Percentiles rank a stretch among this genome's conserved stretches.
Conservation (phyloP, 1,140 invertebrate genomes). For the Piezodorus guildinii region DNA sequence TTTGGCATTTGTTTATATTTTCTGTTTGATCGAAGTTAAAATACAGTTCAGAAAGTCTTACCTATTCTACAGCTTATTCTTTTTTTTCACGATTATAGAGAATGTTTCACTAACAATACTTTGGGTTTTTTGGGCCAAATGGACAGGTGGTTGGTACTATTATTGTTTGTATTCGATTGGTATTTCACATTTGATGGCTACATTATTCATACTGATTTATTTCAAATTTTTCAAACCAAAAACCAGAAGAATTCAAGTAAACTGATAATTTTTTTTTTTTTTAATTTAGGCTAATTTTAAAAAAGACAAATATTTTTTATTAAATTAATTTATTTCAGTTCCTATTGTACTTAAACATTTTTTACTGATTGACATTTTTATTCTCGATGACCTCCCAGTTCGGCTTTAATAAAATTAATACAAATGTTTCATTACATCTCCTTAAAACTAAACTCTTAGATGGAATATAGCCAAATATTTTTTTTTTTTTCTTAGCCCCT, state of each 20-base stretch:
- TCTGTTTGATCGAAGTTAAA: constrained; percentile 25
- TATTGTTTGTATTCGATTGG: constrained; percentile 19
- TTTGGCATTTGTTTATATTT: constrained; percentile 18
- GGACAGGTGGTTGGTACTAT: constrained; percentile 21
- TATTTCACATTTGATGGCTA: constrained; percentile 17
- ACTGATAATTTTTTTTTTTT: not conserved
- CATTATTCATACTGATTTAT: constrained; percentile 21
- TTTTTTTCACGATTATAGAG: constrained; percentile 17
- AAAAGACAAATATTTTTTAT: too few species aligned
- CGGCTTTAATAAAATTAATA: too few species aligned
- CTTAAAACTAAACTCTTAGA: too few species aligned
- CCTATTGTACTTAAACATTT: too few species aligned
- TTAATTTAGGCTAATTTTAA: too few species aligned
- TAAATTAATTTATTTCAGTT: too few species aligned
- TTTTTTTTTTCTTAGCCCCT: too few species aligned
- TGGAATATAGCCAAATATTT: too few species aligned
- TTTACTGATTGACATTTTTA: too few species aligned
- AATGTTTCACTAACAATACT: constrained; percentile 19
- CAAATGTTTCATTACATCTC: too few species aligned
- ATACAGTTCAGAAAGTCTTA: constrained; percentile 22
- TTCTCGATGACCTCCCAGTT: too few species aligned
- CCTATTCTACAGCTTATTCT: constrained; percentile 21
- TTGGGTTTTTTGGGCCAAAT: constrained; percentile 23
- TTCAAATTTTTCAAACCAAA: constrained; percentile 15
- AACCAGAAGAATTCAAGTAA: constrained; percentile 10